Conservation (phyloP, 2,113 vertebrate genomes). For the Myiozetetes cayanensis region DNA sequence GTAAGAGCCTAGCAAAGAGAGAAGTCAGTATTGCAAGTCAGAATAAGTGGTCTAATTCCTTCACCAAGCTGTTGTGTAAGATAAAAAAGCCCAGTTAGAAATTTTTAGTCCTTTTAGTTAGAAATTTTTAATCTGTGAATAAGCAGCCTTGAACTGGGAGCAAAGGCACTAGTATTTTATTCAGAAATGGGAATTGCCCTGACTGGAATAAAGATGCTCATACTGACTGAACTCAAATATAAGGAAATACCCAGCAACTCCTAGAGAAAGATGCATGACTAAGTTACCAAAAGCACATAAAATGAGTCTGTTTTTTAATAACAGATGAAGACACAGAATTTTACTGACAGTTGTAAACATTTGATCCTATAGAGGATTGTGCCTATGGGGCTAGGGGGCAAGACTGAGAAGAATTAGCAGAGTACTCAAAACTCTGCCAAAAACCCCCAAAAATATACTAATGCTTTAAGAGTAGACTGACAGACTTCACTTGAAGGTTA, state of each 20-base stretch:
- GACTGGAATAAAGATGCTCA: neutral
- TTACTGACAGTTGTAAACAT: neutral
- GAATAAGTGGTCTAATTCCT: neutral
- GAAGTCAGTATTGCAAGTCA: neutral
- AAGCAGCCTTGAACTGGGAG: neutral
- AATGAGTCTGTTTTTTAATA: neutral
- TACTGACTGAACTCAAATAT: neutral
- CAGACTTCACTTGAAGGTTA: neutral
- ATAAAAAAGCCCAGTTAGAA: neutral
- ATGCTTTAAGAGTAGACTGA: neutral
- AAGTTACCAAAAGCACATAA: neutral
- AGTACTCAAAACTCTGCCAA: neutral
- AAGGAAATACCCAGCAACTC: neutral
- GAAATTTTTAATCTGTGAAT: neutral
- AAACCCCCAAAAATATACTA: neutral
- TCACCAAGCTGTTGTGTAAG: neutral
- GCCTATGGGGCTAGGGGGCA: neutral
- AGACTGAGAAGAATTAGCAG: neutral
- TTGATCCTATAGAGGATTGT: neutral
- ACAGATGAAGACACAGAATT: neutral
- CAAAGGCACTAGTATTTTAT: neutral
- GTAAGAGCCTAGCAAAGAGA: neutral
- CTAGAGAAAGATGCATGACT: neutral
- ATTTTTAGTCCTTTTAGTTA: neutral
- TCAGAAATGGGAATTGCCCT: neutral